Base-by-base conservation (phyloP, 2,113 vertebrate species). In the Leptocoma aspasia region DNA sequence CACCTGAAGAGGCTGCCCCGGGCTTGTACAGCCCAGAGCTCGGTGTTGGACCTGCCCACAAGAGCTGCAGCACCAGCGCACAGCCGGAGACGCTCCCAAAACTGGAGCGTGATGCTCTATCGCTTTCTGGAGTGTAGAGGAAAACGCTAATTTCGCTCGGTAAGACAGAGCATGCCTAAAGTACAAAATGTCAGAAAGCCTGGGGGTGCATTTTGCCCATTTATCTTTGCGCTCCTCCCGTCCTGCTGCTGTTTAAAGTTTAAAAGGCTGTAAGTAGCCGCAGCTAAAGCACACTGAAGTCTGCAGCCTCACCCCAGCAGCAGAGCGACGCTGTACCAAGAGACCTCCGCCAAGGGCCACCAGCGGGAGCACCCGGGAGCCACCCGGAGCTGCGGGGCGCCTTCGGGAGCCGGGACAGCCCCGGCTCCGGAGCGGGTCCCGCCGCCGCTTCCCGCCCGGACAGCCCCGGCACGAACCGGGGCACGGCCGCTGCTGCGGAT, bases 1-100 rank as follows among this genome's bases (percentile, higher is more conserved):
- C 27, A 2, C 3, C 8, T 9, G 19, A 3, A 17, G 6, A 47
- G 15, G 52, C 44, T 17, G 39, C 1, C 13, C 42, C 6, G 60
- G 18, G 24, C 13, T 53, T 2, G 3, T 0, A 6, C 13, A 28
- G 0, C 9, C 10, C 26, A 1, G 15, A 20, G 59, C 28, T 21
- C 8, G 7, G 59, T 1, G 53, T 3, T 8, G 45, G 13, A 4
- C 8, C 30, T 9, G 44, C 44, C 22, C 53, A 1, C 11, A 8
- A 1, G 5, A 35, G 70, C 27, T 2, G 44, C 44, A 13, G 50
- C 21, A 1, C 0, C 44, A 0, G 41, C 8, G 10, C 31, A 15
- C 45, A 4, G 70, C 41, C 63, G 4, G 49, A 1, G 6, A 3
- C 4, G 2, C 6, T 13, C 15, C 6, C 27, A 1, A 2, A 15